A percentile compares a stretch with the other conserved stretches of the same genome.
Evolutionary conservation across 1,140 invertebrate genomes (phyloP).

Genomic region (Magallana gigas): DNA sequence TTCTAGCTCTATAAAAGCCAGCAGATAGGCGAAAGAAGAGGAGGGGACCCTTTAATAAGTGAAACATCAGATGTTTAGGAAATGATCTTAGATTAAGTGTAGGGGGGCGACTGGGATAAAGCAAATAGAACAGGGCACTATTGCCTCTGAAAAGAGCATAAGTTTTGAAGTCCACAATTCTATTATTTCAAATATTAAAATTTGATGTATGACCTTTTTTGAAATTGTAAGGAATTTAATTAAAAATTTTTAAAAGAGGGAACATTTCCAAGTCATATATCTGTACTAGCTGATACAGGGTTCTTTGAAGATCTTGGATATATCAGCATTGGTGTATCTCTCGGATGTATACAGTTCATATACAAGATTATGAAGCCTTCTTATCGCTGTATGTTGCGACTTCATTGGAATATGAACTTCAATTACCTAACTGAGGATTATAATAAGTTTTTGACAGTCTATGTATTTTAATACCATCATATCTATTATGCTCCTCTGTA

Average conservation of each 20-base stretch:
- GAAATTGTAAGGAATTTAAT: slow-evolving; percentile 12
- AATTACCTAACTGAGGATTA: slow-evolving; percentile 1
- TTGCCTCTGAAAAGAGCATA: slow-evolving; percentile 21
- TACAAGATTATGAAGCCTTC: not conserved
- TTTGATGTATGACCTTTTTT: slow-evolving; percentile 20
- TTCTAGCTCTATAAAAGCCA: not conserved
- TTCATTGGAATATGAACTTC: not conserved
- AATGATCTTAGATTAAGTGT: not conserved
- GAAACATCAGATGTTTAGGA: not conserved
- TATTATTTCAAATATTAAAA: slow-evolving; percentile 28
- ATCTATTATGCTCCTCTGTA: slow-evolving; percentile 10
- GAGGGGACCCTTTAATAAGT: not conserved
- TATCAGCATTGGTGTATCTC: not conserved
- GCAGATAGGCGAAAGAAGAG: not conserved
- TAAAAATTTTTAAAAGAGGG: not conserved
- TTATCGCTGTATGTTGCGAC: not conserved
- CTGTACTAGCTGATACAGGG: not conserved
- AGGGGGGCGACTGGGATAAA: not conserved
- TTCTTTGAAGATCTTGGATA: slow-evolving; percentile 5
- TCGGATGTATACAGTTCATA: not conserved
- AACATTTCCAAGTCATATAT: not conserved
- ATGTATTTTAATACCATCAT: slow-evolving; percentile 24
- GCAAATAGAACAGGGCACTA: not conserved
- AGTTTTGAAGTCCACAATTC: slow-evolving; percentile 9
- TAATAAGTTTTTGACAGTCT: slow-evolving; percentile 1